Evolutionary conservation across 2,113 vertebrate species (phyloP), one percentile per base, ranked within the genome.

Genomic region (Mellivora capensis): DNA sequence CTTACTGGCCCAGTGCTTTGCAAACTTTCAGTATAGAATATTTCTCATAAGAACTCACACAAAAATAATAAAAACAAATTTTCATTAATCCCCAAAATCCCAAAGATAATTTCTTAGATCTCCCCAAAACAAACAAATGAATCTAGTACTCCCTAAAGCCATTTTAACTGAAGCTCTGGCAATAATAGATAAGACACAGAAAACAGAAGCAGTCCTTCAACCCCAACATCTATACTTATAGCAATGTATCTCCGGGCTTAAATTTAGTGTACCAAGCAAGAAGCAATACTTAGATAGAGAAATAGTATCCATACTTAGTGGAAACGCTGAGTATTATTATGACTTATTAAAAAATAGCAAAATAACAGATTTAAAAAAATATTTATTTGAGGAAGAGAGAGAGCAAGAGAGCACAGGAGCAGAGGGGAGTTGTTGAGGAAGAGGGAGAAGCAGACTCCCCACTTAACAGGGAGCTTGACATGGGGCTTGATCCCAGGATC

Each of bases 191-290:
- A 98, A 98, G 94, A 18, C 91, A 61, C 31, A 34, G 17, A 54
- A 49, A 80, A 91, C 81, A 83, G 95, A 97, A 84, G 95, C 29
- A 94, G 94, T 91, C 86, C 98, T 98, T 96, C 81, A 95, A 82
- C 12, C 0, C 77, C 77, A 42, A 14, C 49, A 82, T 97, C 88
- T 91, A 1, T 52, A 88, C 89, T 81, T 95, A 23, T 52, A 85
- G 93, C 96, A 23, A 0, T 18, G 82, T 17, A 5, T 15, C 84
- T 98, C 93, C 96, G 13, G 27, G 37, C 31, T 29, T 96, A 82
- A 77, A 25, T 83, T 82, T 83, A 27, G 10, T 49, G 79, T 39
- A 42, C 9, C 42, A 91, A 72, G 29, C 69, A 72, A 39, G 69
- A 71, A 64, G 27, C 27, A 77, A 37, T 25, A 42, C 44, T 20